A percentile compares a stretch with the other conserved stretches of the same genome.
Evolutionary conservation across 2,113 vertebrate genomes (phyloP).

Genomic region (Hippopotamus amphibius): DNA sequence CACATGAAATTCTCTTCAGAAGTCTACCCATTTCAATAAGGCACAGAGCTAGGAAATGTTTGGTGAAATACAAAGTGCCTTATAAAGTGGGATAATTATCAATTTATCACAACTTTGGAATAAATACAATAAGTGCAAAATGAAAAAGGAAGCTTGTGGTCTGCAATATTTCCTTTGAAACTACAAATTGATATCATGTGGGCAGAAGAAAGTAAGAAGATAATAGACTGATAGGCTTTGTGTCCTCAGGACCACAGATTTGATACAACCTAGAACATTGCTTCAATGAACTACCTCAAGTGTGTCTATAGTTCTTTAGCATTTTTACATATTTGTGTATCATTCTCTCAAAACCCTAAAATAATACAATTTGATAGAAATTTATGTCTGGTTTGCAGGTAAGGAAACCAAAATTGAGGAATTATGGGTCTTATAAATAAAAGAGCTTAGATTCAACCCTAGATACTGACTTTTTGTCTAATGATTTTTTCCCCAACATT

Average conservation of each 20-base stretch:
- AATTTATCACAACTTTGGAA: background rate
- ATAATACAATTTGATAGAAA: background rate
- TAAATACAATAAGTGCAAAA: background rate
- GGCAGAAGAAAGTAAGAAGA: background rate
- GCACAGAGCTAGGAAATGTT: background rate
- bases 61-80: background rate
- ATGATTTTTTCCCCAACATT: background rate
- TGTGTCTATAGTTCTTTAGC: background rate
- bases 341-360: background rate
- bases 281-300: background rate
- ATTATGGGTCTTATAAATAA: background rate
- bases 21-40: background rate
- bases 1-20: background rate
- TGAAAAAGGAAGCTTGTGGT: background rate
- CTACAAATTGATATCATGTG: background rate
- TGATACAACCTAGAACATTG: background rate
- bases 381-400: background rate
- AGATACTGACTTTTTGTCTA: background rate
- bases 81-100: background rate
- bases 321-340: background rate
- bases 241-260: background rate
- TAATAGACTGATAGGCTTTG: background rate
- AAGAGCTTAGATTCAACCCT: background rate
- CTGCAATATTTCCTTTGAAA: slow-evolving; percentile 13
- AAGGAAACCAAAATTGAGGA: background rate